phyloP scores from a whole-genome alignment of 2,113 vertebrate species.

The Istiophorus platypterus region DNA sequence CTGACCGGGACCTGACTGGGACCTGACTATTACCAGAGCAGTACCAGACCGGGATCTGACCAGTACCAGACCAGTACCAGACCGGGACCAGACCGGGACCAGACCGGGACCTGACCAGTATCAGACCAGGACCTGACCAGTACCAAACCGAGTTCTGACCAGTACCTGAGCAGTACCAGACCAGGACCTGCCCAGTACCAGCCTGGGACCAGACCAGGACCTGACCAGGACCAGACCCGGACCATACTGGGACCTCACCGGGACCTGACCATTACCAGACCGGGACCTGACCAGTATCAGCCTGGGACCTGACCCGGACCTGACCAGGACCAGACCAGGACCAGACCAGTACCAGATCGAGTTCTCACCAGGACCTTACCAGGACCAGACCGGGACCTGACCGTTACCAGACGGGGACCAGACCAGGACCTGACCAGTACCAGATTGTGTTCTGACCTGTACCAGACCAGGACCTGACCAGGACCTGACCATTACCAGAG shows the following conservation, averaged over 20 bases:
- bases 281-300: not conserved
- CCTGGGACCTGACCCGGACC: not conserved
- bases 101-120: not conserved
- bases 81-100: too few relatives aligned
- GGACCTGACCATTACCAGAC: not conserved
- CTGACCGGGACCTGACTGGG: not conserved
- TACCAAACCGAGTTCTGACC: not conserved
- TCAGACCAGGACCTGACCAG: not conserved
- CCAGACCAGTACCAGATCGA: not conserved
- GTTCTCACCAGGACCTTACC: not conserved
- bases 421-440: not conserved
- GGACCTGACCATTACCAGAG: too few relatives aligned
- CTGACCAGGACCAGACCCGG: not conserved
- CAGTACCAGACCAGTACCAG: not conserved
- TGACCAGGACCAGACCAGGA: not conserved
- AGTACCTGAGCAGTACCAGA: too few relatives aligned
- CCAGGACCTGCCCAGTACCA: not conserved
- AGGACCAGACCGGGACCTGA: not conserved
- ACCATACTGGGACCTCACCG: not conserved
- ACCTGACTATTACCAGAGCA: too few relatives aligned
- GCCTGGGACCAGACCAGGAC: not conserved
- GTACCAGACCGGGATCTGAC: not conserved
- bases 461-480: not conserved
- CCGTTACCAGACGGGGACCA: too few relatives aligned
- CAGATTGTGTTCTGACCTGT: too few relatives aligned